Evolutionary conservation across 2,797 vertebrate species (phyloP).

Genomic region (Amphiprion clarkii): DNA sequence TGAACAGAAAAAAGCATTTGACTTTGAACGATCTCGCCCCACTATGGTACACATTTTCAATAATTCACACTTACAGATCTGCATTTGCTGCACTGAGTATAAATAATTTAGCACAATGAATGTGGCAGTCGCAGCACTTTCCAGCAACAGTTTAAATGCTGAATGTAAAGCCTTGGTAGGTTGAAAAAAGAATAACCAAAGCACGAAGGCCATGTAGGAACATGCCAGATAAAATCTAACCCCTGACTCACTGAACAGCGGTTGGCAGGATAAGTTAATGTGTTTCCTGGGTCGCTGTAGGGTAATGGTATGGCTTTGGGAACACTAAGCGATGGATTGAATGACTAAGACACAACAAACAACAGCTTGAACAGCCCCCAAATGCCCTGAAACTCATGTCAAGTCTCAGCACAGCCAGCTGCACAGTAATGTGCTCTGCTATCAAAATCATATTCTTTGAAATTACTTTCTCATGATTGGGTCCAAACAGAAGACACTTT

Average conservation of each 20-base stretch:
- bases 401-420: constrained; percentile 39
- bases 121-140: constrained; percentile 55
- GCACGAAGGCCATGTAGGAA: constrained; percentile 14
- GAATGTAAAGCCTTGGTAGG: constrained; percentile 35
- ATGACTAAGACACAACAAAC: constrained; percentile 57
- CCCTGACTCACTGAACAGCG: constrained; percentile 33
- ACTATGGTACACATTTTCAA: constrained; percentile 76
- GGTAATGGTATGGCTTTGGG: constrained; percentile 28
- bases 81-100: constrained; percentile 72
- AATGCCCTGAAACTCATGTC: constrained; percentile 41
- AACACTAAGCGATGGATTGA: constrained; percentile 43
- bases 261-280: constrained; percentile 28
- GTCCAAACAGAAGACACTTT: constrained; percentile 16
- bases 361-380: constrained; percentile 42
- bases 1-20: constrained; percentile 60
- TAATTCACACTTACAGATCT: constrained; percentile 82
- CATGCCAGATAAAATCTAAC: constrained; percentile 22
- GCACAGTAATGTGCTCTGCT: constrained; percentile 33
- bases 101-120: constrained; percentile 69
- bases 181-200: constrained; percentile 11
- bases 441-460: constrained; percentile 30
- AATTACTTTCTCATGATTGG: constrained; percentile 15
- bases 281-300: constrained; percentile 46
- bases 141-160: constrained; percentile 56
- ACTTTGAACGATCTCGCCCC: constrained; percentile 76